These are phyloP conservation scores for Linepithema humile DNA, from an alignment of 1,140 invertebrate genomes.

Conservation along the genomic window DNA sequence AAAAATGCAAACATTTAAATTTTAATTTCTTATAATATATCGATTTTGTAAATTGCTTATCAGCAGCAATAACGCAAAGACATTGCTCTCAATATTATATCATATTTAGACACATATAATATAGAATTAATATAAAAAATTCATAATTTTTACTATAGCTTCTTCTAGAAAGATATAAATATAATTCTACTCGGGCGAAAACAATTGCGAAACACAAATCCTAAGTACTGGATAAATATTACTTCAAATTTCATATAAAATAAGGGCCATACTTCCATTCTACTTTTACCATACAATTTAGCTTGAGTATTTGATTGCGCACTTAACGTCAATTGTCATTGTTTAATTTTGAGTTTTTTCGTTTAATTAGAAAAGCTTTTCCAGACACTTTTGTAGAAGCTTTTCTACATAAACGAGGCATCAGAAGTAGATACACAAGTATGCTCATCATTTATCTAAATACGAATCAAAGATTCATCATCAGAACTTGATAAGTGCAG, in stretches of 20 bases:
- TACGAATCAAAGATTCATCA: not conserved
- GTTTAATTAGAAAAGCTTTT: no score
- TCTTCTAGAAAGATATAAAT: slow-evolving; percentile 11
- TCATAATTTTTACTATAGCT: no score
- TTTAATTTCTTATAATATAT: slow-evolving; percentile 20
- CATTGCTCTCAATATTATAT: not conserved
- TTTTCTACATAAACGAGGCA: no score
- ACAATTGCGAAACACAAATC: not conserved
- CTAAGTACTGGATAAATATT: slow-evolving; percentile 7
- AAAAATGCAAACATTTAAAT: slow-evolving; percentile 26
- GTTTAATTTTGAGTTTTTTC: no score
- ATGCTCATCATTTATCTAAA: no score
- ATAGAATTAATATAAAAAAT: slow-evolving; percentile 7
- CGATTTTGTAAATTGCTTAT: slow-evolving; percentile 5
- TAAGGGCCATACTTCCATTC: not conserved
- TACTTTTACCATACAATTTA: slow-evolving; percentile 18
- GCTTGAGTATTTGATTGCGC: no score
- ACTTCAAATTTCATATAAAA: slow-evolving; percentile 1
- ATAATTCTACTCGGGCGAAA: no score
- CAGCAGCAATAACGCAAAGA: slow-evolving; percentile 5
- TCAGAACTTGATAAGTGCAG: not conserved
- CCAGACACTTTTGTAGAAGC: no score
- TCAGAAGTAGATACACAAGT: no score
- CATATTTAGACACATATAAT: not conserved
- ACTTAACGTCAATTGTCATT: no score